Conservation (phyloP, 1,140 invertebrate genomes). For the Leptestheria dahalacensis region DNA sequence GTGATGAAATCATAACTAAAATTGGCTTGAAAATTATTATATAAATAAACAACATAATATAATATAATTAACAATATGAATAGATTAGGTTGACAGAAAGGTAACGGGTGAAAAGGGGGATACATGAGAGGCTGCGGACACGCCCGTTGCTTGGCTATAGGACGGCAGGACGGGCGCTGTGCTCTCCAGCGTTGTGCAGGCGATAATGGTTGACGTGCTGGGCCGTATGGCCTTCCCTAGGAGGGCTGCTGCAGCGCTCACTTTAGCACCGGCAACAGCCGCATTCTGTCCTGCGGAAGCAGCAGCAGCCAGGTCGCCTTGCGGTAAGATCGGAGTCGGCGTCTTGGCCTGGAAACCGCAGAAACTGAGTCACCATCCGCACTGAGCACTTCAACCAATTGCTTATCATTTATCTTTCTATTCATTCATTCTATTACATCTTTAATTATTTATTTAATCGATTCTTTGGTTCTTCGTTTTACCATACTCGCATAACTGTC, state of each 20-base stretch:
- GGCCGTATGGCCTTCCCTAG: conserved; percentile 6
- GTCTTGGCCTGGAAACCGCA: background rate
- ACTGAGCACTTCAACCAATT: too few relatives aligned
- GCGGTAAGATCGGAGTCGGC: background rate
- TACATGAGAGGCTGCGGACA: background rate
- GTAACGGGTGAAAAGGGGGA: background rate
- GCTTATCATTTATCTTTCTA: too few relatives aligned
- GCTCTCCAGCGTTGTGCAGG: background rate
- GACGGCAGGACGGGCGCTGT: conserved; percentile 9
- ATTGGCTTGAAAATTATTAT: too few relatives aligned
- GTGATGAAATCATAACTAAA: too few relatives aligned
- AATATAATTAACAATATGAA: background rate
- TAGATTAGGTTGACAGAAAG: background rate
- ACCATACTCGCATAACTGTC: too few relatives aligned
- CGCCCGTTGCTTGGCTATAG: conserved; percentile 11
- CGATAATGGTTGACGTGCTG: background rate
- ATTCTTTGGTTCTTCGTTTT: too few relatives aligned
- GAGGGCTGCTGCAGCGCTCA: background rate
- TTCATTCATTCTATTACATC: too few relatives aligned
- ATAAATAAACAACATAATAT: too few relatives aligned
- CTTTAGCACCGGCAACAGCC: conserved; percentile 14
- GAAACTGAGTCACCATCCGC: too few relatives aligned
- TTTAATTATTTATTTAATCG: too few relatives aligned
- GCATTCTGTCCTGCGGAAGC: conserved; percentile 22
- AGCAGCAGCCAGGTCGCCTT: conserved; percentile 14